Conservation (phyloP, 2,797 vertebrate genomes). For the Melanotaenia maccullochi region DNA sequence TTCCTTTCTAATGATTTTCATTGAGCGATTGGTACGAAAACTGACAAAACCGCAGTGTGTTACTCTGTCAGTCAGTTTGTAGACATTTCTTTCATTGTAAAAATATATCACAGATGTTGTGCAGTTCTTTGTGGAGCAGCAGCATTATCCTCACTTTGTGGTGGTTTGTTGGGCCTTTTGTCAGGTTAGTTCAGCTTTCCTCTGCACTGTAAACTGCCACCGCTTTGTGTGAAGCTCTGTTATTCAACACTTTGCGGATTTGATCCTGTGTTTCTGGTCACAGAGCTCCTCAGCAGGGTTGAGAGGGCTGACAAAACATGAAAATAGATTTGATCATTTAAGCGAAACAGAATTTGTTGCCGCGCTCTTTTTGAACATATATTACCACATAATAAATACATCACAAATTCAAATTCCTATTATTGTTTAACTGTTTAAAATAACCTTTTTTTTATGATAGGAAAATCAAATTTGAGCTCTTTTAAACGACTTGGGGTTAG, state of each 20-base stretch:
- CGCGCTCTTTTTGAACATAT: neutral
- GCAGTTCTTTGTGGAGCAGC: slow-evolving; percentile 37
- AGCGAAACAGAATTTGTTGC: neutral
- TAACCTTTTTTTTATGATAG: neutral
- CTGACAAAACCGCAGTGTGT: slow-evolving; percentile 19
- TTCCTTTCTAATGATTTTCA: slow-evolving; percentile 10
- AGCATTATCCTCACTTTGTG: slow-evolving; percentile 46
- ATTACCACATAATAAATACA: neutral
- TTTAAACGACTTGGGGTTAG: slow-evolving; percentile 31
- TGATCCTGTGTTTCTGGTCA: slow-evolving; percentile 26
- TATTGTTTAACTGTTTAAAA: slow-evolving; percentile 27
- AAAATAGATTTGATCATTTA: neutral
- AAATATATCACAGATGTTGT: slow-evolving; percentile 62
- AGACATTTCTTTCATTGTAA: slow-evolving; percentile 38
- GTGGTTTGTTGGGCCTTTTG: slow-evolving; percentile 67
- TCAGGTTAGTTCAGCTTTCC: slow-evolving; percentile 73
- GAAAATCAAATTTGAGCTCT: slow-evolving; percentile 1
- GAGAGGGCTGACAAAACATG: neutral
- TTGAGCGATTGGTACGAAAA: slow-evolving; percentile 2
- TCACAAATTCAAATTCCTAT: neutral
- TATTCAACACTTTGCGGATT: slow-evolving; percentile 67
- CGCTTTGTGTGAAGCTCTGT: slow-evolving; percentile 61
- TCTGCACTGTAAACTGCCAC: slow-evolving; percentile 59
- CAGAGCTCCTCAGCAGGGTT: neutral
- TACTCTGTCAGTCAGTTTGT: slow-evolving; percentile 32